Base-by-base conservation (phyloP, 2,888 invertebrate species). In the Lochmaea capreae region DNA sequence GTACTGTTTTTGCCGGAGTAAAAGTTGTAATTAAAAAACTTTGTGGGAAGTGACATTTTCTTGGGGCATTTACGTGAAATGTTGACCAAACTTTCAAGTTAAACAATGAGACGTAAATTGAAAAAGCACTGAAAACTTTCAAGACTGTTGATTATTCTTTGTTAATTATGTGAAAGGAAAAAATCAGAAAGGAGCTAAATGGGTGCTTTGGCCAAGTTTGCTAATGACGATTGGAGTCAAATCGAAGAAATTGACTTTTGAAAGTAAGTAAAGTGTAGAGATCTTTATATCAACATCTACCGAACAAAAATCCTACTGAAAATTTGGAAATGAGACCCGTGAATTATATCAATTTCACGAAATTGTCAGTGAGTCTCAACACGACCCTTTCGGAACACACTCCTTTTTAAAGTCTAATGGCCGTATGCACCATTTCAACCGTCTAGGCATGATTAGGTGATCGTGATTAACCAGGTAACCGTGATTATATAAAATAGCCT, bases 1-100 rank as follows among this genome's bases (percentile, higher is more conserved):
- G 77, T 77, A 72, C 71, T 69, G 73, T 73, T 74, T 70, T 71
- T 65, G 73, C 65, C 58, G 65, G 58, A 65, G 71, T 62, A 77
- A 76, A 77, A 79, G 77, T 76, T 77, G 77, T 80, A 80, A 80
- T 80, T 80, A 79, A 80, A 80, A 79, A 80, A 80, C 76, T 80
- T 80, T 73, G 72, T 43, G 76, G 71, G 68, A 76, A 80, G 79
- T 79, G 80, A 80, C 79, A 79, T 80, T 79, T 77, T 78, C 76
- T 78, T 74, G 72, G 75, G 72, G 71, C 71, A 73, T 73, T 68
- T 65, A 75, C 68, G 72, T 78, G 72, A 76, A 76, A 76, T 78
- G 78, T 78, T 78, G 78, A 78, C 78, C 76, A 59, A 78, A 76
- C 78, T 78, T 72, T 70, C 72, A 78, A 78, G 73, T 78, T 74